phyloP scores from a whole-genome alignment of 2,797 vertebrate genomes.

The Ctenopoma kingsleyae region DNA sequence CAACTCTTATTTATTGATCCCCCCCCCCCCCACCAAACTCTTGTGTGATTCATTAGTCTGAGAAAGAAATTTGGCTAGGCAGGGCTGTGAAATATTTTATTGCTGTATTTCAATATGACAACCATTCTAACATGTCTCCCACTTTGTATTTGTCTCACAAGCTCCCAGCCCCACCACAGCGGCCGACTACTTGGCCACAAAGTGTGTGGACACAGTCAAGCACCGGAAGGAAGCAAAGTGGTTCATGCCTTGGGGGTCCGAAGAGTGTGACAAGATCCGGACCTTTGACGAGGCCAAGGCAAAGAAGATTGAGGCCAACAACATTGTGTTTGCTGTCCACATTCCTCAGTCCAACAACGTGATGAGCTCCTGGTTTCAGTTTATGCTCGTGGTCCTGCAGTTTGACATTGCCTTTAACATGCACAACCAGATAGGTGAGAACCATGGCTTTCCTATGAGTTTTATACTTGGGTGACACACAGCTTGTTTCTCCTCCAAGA shows the following conservation, averaged over 20 bases:
- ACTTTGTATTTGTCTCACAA: conserved; percentile 60
- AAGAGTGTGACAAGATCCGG: conserved; percentile 91
- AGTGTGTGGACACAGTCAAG: conserved; percentile 91
- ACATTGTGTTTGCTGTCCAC: conserved; percentile 95
- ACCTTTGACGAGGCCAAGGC: conserved; percentile 91
- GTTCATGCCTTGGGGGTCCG: conserved; percentile 93
- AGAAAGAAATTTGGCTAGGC: conserved; percentile 11
- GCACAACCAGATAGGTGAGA: conserved; percentile 93
- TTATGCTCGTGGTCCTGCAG: conserved; percentile 95
- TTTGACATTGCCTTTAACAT: conserved; percentile 95
- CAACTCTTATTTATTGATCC: conserved; percentile 44
- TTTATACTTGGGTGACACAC: not conserved
- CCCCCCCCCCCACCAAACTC: conserved; percentile 4
- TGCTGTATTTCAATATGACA: conserved; percentile 44
- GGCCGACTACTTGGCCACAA: conserved; percentile 87
- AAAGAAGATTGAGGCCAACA: conserved; percentile 92
- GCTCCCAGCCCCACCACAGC: conserved; percentile 94
- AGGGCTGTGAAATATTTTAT: conserved; percentile 23
- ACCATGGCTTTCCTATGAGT: conserved; percentile 21
- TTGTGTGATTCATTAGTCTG: conserved; percentile 43
- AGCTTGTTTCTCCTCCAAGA: conserved; percentile 11
- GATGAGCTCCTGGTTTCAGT: conserved; percentile 99
- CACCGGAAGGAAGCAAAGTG: conserved; percentile 86
- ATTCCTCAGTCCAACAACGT: conserved; percentile 90
- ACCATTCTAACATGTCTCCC: conserved; percentile 21